Conservation (phyloP, 2,113 vertebrate genomes). For the Pyxicephalus adspersus region DNA sequence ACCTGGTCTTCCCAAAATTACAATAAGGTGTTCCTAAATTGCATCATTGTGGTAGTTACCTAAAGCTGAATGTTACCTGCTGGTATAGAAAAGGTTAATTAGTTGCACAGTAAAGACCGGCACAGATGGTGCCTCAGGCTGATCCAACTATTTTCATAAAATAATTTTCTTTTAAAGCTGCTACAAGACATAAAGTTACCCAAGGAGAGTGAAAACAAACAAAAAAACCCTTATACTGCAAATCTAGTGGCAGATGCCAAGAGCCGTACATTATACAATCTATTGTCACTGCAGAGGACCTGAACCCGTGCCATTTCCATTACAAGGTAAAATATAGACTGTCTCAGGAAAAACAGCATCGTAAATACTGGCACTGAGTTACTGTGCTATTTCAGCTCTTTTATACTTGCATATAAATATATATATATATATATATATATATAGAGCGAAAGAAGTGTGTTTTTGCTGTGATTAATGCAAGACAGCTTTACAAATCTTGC, state of each 20-base stretch:
- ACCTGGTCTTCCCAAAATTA: no score
- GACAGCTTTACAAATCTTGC: no score
- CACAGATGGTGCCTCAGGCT: constrained; percentile 23
- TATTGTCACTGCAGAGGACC: not conserved
- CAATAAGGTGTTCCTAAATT: no score
- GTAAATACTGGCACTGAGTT: no score
- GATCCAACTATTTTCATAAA: not conserved
- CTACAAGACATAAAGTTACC: constrained; percentile 27
- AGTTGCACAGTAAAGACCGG: not conserved
- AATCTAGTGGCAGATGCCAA: constrained; percentile 19
- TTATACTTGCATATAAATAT: no score
- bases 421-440: no score
- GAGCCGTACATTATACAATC: constrained; percentile 7
- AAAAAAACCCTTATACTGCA: constrained; percentile 38
- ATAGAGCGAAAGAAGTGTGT: no score
- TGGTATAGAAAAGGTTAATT: not conserved
- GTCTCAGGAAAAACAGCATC: no score
- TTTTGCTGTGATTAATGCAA: no score
- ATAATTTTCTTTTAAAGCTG: not conserved
- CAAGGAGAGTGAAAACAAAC: constrained; percentile 4
- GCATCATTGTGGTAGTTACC: no score
- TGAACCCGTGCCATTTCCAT: constrained; percentile 31
- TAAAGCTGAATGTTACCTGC: not conserved
- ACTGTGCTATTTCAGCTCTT: no score
- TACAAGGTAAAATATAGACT: not conserved